Conservation (phyloP, 2,888 invertebrate genomes). For the Cheilosia grossa region DNA sequence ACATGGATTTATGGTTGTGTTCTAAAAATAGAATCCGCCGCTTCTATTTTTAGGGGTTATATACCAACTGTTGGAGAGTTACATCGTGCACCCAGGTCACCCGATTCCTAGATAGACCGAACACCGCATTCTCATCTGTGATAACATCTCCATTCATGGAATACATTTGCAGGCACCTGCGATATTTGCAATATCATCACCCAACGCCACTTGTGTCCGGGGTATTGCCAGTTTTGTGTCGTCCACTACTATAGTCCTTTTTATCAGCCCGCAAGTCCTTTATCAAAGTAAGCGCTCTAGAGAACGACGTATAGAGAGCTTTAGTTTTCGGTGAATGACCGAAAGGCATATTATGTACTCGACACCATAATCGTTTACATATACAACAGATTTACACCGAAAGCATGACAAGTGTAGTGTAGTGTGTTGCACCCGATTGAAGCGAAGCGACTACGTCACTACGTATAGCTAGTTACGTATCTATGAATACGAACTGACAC, state of each 20-base stretch:
- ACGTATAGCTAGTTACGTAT: constrained; percentile 63
- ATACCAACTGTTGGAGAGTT: constrained; percentile 2
- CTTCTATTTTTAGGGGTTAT: constrained; percentile 53
- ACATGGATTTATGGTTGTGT: constrained; percentile 17
- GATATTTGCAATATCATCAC: neutral
- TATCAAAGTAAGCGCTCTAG: constrained; percentile 11
- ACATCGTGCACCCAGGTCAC: constrained; percentile 3
- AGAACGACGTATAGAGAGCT: constrained; percentile 33
- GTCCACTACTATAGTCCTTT: constrained; percentile 5
- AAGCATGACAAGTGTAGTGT: constrained; percentile 16
- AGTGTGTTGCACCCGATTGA: constrained; percentile 64
- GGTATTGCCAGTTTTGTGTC: constrained; percentile 47
- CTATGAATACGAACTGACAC: constrained; percentile 31
- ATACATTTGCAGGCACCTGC: neutral
- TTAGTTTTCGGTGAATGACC: constrained; percentile 70
- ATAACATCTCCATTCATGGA: no score
- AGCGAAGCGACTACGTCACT: constrained; percentile 55
- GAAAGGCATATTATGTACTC: constrained; percentile 56
- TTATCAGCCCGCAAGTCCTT: constrained; percentile 39
- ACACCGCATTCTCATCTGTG: neutral
- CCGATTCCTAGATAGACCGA: neutral
- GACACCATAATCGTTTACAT: constrained; percentile 61
- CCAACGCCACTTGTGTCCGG: neutral
- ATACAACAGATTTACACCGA: constrained; percentile 43
- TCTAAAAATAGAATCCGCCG: constrained; percentile 57